Evolutionary conservation across 2,113 vertebrate genomes (phyloP), one percentile per base, ranked within the genome.

Genomic region (Leiothrix lutea): DNA sequence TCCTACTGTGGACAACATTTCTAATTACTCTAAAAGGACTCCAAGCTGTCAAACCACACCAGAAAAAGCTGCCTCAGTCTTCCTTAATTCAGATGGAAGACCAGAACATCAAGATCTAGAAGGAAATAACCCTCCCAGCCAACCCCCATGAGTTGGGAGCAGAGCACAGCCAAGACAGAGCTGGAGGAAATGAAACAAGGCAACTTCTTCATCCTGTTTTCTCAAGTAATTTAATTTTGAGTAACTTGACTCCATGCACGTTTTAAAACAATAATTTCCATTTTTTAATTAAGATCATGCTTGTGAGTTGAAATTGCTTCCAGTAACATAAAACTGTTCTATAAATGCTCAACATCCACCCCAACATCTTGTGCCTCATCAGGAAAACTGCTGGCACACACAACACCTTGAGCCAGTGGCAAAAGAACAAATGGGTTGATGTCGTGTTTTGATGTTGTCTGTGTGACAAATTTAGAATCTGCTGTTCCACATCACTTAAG

Each of bases 381-480:
- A 75, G 48, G 66, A 84, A 65, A 91, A 71, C 48, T 71, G 80
- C 61, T 48, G 80, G 86, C 83, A 81, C 35, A 6, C 26, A n/a
- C 33, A 36, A 71, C 36, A 73, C 50, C 81, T 73, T 45, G 8
- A 70, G 66, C 40, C 71, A 89, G 42, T 9, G 56, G 36, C n/a
- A 5, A 4, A 56, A 92, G 61, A 85, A 71, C 90, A 91, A 60
- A 50, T 22, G 28, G 57, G 53, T 69, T 94, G 66, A 81, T 28
- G 24, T 8, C 31, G 60, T 45, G 83, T 94, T 92, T 90, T 73
- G 72, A 95, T 91, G 91, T 42, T 83, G 62, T 80, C 67, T 80
- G 78, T 94, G 65, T 51, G 92, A 94, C 89, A 95, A 80, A 97
- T 95, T 88, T 92, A 94, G 92, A 87, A 86, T 94, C 60, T 71